Conservation (phyloP, 2,888 invertebrate species). For the Eristalis intricaria region DNA sequence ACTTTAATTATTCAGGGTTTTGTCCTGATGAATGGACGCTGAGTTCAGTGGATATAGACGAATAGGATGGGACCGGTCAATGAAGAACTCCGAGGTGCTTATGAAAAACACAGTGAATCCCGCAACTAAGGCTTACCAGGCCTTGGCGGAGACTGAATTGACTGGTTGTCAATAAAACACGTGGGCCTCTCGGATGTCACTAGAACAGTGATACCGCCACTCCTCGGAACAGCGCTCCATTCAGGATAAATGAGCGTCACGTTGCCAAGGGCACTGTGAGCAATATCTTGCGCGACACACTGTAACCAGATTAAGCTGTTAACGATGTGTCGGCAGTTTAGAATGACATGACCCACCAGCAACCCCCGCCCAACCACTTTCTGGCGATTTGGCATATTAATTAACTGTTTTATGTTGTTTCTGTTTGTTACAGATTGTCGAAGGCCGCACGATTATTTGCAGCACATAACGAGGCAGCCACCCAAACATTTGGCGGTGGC, state of each 20-base stretch:
- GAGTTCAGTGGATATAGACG: constrained; percentile 57
- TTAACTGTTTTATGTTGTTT: constrained; percentile 71
- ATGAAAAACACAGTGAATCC: constrained; percentile 15
- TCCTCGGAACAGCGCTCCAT: too few relatives aligned
- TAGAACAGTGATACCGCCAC: too few relatives aligned
- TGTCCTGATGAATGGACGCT: constrained; percentile 79
- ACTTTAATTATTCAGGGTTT: constrained; percentile 81
- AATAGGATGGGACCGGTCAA: constrained; percentile 39
- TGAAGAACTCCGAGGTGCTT: constrained; percentile 6
- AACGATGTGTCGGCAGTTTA: constrained; percentile 39
- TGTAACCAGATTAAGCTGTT: constrained; percentile 26
- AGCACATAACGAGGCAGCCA: background rate
- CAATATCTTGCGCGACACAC: constrained; percentile 11
- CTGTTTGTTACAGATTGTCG: constrained; percentile 56
- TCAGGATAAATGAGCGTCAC: too few relatives aligned
- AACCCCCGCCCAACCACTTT: background rate
- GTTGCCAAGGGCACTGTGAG: background rate
- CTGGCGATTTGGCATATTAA: constrained; percentile 51
- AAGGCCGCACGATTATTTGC: background rate
- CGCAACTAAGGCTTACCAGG: background rate
- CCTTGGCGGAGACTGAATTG: background rate
- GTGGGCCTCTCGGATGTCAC: background rate
- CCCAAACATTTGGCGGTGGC: background rate
- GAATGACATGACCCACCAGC: background rate
- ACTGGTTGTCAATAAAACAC: background rate